Base-by-base conservation (phyloP, 37 sponge, comb jelly and placozoan genomes). In the Petrosia ficiformis region DNA sequence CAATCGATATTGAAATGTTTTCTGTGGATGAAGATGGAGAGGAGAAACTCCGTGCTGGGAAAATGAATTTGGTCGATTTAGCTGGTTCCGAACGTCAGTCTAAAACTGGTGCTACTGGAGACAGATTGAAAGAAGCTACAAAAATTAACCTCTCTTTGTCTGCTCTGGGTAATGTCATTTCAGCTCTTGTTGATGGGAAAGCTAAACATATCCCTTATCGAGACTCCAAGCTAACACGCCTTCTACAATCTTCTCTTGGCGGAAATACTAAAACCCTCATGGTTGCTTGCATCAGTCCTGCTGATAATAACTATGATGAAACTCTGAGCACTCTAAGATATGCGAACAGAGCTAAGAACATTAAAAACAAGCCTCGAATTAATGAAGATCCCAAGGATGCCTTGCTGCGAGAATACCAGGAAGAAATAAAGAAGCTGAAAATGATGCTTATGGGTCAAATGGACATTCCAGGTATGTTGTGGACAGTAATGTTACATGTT, bases 311-410 rank as follows among this genome's bases (percentile, higher is more conserved):
- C 86, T 97, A 97, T 68, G 98, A 97, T 34, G 98, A 97, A 60
- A 97, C 98, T 0, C 70, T 92, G 34, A 88, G 88, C 67, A 89
- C 90, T 25, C 67, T 96, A 28, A 79, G 95, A 42, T 95, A 89
- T 59, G 83, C 85, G 10, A 88, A 88, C 43, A 60, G 98, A 28
- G 98, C 98, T 38, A 97, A 97, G 86, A 97, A 97, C 82, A 97
- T 97, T 78, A 94, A 97, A 87, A 97, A 97, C 86, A 92, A 97
- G 70, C 98, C 98, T 21, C 77, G 75, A 42, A 89, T 97, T 48
- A 97, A 97, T 54, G 98, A 97, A 71, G 98, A 97, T 61, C 98
- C 98, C 2, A 94, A 95, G 59, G 98, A 97, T 78, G 98, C 98
- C 29, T 72, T 97, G 0, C 72, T 97, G 66, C 39, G 98, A 72